These are phyloP conservation scores for Rutilus rutilus DNA, from an alignment of 2,113 vertebrate genomes.

Conservation along the genomic window DNA sequence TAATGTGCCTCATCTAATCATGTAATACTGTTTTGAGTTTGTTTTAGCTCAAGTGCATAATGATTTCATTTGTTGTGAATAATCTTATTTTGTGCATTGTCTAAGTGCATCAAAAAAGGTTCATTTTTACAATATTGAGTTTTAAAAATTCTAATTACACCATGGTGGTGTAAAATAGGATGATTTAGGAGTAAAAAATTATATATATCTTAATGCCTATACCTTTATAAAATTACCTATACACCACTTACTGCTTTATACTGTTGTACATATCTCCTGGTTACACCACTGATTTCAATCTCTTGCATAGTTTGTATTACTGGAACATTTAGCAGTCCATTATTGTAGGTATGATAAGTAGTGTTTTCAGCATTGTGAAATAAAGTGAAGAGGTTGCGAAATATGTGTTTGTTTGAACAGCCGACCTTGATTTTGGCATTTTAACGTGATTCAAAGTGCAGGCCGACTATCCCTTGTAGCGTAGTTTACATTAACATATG, in stretches of 20 bases:
- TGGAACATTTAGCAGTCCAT: constrained; percentile 16
- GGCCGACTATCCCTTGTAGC: constrained; percentile 10
- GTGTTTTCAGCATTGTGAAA: constrained; percentile 5
- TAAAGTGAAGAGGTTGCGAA: constrained; percentile 2
- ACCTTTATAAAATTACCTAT: not conserved
- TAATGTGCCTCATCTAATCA: too few relatives aligned
- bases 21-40: not conserved
- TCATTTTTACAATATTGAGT: not conserved
- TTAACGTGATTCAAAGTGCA: constrained; percentile 6
- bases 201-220: too few relatives aligned
- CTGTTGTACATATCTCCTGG: not conserved
- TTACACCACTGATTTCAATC: constrained; percentile 13
- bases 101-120: not conserved
- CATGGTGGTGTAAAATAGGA: not conserved
- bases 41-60: not conserved
- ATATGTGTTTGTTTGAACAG: constrained; percentile 7
- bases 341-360: constrained; percentile 25
- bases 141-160: not conserved
- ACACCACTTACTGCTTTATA: not conserved
- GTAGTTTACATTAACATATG: constrained; percentile 19
- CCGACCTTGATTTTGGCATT: not conserved
- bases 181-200: not conserved
- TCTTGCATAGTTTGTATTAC: not conserved
- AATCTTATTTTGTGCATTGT: not conserved
- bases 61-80: not conserved